These are phyloP conservation scores for Sebastes diploproa DNA, from an alignment of 2,797 vertebrate genomes.

Conservation along the genomic window DNA sequence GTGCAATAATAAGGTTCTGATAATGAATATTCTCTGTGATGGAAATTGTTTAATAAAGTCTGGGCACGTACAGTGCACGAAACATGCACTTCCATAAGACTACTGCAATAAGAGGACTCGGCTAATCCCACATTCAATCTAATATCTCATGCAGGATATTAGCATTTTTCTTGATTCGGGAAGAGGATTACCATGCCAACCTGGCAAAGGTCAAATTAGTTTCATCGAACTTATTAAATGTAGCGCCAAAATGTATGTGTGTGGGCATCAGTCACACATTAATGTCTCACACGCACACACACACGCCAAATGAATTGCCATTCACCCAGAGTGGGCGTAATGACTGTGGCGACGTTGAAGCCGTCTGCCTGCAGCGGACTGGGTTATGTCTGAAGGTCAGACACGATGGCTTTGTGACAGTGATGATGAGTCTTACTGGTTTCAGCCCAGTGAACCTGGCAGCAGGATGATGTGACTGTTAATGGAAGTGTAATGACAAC, in stretches of 20 bases:
- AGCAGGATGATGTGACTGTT: conserved; percentile 52
- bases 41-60: conserved; percentile 43
- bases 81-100: conserved; percentile 20
- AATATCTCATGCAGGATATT: conserved; percentile 26
- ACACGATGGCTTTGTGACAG: conserved; percentile 40
- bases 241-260: conserved; percentile 11
- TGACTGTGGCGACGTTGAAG: conserved; percentile 42
- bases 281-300: not conserved
- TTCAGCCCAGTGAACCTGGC: conserved; percentile 57
- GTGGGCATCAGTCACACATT: not conserved
- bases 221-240: conserved; percentile 36
- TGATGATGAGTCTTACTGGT: conserved; percentile 51
- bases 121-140: conserved; percentile 28
- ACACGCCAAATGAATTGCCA: conserved; percentile 32
- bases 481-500: conserved; percentile 70
- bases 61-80: not conserved
- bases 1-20: not conserved
- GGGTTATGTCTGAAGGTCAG: conserved; percentile 70
- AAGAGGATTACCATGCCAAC: conserved; percentile 43
- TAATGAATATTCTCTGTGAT: conserved; percentile 19
- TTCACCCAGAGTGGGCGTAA: conserved; percentile 58
- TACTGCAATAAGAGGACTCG: conserved; percentile 14
- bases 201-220: conserved; percentile 56
- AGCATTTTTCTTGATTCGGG: conserved; percentile 15
- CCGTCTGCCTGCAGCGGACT: conserved; percentile 13